Percentiles rank a stretch among this genome's conserved stretches.
phyloP scores from a whole-genome alignment of 2,113 vertebrate genomes.

The Prochilodus magdalenae region DNA sequence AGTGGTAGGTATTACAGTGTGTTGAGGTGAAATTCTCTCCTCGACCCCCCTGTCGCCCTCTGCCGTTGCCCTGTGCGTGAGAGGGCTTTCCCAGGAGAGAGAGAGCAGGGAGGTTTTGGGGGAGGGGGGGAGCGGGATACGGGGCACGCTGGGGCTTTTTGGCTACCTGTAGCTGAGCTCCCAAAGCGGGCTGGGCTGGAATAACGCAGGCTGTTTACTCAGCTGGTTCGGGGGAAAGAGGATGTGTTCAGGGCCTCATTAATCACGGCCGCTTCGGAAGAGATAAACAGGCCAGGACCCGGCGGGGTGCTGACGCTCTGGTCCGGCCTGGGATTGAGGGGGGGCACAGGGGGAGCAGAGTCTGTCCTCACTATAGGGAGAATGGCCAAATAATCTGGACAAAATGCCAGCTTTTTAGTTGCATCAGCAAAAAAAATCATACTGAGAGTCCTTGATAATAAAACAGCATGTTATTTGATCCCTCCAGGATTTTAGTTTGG shows the following conservation, averaged over 20 bases:
- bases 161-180: conserved; percentile 70
- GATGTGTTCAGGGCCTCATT: conserved; percentile 85
- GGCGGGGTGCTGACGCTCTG: conserved; percentile 62
- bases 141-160: conserved; percentile 40
- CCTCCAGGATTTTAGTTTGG: background rate
- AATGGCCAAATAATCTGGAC: conserved; percentile 75
- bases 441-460: background rate
- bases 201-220: conserved; percentile 83
- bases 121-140: conserved; percentile 47
- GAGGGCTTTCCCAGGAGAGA: conserved; percentile 32
- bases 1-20: background rate
- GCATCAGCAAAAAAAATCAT: background rate
- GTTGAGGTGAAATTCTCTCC: conserved; percentile 10
- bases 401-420: conserved; percentile 46
- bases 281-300: conserved; percentile 81
- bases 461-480: background rate
- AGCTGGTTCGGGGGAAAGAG: conserved; percentile 87
- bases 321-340: conserved; percentile 50
- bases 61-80: conserved; percentile 23
- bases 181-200: conserved; percentile 58
- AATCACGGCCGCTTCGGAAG: conserved; percentile 85
- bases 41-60: conserved; percentile 27
- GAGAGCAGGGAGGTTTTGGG: conserved; percentile 1
- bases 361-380: conserved; percentile 60
- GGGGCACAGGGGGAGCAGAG: conserved; percentile 62